Base-by-base conservation (phyloP, 1,140 invertebrate genomes). In the Penaeus indicus region DNA sequence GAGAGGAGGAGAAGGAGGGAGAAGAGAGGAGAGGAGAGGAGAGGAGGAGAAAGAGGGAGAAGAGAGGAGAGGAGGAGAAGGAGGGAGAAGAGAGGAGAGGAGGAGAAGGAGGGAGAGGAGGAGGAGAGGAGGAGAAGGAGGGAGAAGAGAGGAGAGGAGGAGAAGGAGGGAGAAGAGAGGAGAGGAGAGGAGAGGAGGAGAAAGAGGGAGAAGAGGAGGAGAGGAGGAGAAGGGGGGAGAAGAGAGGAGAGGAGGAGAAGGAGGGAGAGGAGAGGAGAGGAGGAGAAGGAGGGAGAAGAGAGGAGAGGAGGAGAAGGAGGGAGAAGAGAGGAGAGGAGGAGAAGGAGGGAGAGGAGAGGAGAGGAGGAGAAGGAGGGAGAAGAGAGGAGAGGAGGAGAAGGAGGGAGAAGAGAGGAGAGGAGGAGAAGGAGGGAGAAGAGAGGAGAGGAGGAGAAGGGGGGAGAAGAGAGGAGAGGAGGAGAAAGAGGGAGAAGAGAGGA, bases 271-370 rank as follows among this genome's bases (percentile, higher is more conserved):
- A n/a, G 69, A 16, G 38, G n/a, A 16, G 69, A 11, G 69, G 38
- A n/a, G 13, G n/a, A 75, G 69, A 75, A 32, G 38, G 69, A 75
- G 69, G n/a, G n/a, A n/a, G n/a, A n/a, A n/a, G 69, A 75, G 69
- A 16, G n/a, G n/a, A n/a, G n/a, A n/a, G n/a, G n/a, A n/a, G n/a
- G n/a, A n/a, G n/a, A n/a, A n/a, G n/a, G n/a, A n/a, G n/a, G n/a
- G n/a, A n/a, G n/a, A n/a, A n/a, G n/a, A n/a, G n/a, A n/a, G n/a
- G n/a, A n/a, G n/a, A n/a, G n/a, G n/a, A n/a, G n/a, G n/a, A n/a
- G n/a, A n/a, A n/a, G n/a, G n/a, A n/a, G n/a, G n/a, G n/a, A n/a
- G n/a, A n/a, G n/a, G n/a, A n/a, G n/a, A n/a, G n/a, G n/a, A n/a
- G n/a, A n/a, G n/a, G n/a, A n/a, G n/a, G n/a, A n/a, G n/a, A n/a